Conservation (phyloP, 2,888 invertebrate species). For the Drosophila imparisetae region DNA sequence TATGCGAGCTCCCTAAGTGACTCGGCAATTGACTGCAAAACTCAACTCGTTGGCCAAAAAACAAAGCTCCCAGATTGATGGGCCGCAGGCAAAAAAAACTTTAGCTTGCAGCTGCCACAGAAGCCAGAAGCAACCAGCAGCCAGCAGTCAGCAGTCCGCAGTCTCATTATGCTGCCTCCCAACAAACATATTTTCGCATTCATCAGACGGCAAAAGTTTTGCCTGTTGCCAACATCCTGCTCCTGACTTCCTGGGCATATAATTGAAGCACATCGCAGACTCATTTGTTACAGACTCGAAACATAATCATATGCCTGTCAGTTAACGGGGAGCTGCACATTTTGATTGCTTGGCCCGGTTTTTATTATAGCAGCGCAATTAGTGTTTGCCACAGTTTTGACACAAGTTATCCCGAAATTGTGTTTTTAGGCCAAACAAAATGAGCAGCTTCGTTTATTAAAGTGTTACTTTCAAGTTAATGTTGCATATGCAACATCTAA, state of each 20-base stretch:
- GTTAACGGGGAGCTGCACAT: constrained; percentile 37
- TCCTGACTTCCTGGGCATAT: constrained; percentile 56
- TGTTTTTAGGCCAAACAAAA: constrained; percentile 66
- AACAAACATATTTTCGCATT: constrained; percentile 76
- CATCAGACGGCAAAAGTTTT: constrained; percentile 71
- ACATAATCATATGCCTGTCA: constrained; percentile 58
- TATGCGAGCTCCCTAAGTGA: constrained; percentile 37
- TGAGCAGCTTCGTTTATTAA: constrained; percentile 23
- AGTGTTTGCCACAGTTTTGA: constrained; percentile 50
- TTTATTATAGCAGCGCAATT: constrained; percentile 64
- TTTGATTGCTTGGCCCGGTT: constrained; percentile 65
- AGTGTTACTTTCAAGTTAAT: constrained; percentile 4
- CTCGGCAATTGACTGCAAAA: constrained; percentile 55
- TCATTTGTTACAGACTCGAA: constrained; percentile 68
- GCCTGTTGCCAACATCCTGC: constrained; percentile 7
- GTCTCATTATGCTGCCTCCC: constrained; percentile 71
- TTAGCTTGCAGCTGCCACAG: constrained; percentile 34
- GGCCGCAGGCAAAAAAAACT: constrained; percentile 37
- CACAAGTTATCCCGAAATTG: constrained; percentile 58
- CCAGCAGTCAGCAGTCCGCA: constrained; percentile 34
- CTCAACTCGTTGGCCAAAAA: constrained; percentile 55
- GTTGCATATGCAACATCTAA: constrained; percentile 19
- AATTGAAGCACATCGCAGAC: constrained; percentile 78
- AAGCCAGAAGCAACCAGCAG: constrained; percentile 13
- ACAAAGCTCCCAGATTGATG: constrained; percentile 62